Base-by-base conservation (phyloP, 2,797 vertebrate genomes). In the Harpagifer antarcticus region DNA sequence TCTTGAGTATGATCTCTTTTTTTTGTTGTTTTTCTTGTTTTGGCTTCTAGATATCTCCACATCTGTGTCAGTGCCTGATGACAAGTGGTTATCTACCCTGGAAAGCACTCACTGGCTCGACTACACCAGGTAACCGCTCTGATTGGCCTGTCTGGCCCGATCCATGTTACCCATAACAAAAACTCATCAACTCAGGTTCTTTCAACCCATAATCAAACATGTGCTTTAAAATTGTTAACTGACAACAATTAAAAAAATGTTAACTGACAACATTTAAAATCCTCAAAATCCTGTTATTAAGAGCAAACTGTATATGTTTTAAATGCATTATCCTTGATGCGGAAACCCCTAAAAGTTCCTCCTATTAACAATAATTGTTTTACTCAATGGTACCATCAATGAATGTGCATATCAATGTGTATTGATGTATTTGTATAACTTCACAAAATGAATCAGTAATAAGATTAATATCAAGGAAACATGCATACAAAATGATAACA, bases 41-140 rank as follows among this genome's bases (percentile, higher is more conserved):
- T 42, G 49, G 14, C 61, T 73, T 63, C 15, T 76, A 96, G 95
- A 96, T 76, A 93, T 95, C 73, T 95, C 95, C 50, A 92, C 96
- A 12, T 94, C 96, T 1, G 91, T 93, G 67, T 92, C 94, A 0
- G 92, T 95, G 7, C 91, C 94, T 0, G 97, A 98, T 66, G 97
- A 98, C 72, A 99, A 97, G 79, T 99, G 98, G 98, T 93, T 99
- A 13, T 99, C 97, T 0, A 95, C 95, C 3, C 91, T 99, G 92
- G 97, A 99, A 83, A 94, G 92, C 54, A 98, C 96, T 0, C 96
- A 82, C 62, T 99, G 98, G 98, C 84, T 98, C 45, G 96, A 99
- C 59, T 95, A 97, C 0, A 93, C 94, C 52, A 96, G 97, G 98
- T 99, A 95, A 81, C 45, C 0, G 9, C 65, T 61, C 57, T 10